Conservation (phyloP, 2,888 invertebrate species). For the Pyralis farinalis region DNA sequence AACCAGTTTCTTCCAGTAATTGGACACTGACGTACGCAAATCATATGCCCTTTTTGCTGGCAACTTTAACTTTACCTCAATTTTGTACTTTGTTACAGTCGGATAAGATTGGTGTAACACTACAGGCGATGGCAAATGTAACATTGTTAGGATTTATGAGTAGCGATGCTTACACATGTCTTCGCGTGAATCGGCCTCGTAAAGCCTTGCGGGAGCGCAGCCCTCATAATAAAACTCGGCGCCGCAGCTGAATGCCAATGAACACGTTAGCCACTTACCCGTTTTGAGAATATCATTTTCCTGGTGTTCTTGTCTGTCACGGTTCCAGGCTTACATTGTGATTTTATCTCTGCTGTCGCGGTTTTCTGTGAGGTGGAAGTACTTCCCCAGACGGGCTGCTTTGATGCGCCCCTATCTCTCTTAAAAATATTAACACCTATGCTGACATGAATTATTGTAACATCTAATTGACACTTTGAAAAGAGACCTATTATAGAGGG, state of each 20-base stretch:
- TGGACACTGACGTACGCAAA: neutral
- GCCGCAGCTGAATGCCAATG: neutral
- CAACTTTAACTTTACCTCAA: neutral
- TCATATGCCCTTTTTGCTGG: neutral
- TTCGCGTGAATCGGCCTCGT: conserved; percentile 22
- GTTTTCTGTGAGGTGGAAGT: too few relatives aligned
- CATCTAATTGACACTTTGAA: too few relatives aligned
- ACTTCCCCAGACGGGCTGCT: too few relatives aligned
- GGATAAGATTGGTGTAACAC: neutral
- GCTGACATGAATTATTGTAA: too few relatives aligned
- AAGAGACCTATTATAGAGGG: too few relatives aligned
- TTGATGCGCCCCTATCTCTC: too few relatives aligned
- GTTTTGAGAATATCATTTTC: neutral
- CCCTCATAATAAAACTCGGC: conserved; percentile 14
- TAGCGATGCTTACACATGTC: conserved; percentile 22
- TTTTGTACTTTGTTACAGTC: neutral
- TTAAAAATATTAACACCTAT: too few relatives aligned
- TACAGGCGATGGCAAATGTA: neutral
- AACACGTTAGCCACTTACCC: neutral
- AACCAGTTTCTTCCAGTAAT: neutral
- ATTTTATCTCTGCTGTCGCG: too few relatives aligned
- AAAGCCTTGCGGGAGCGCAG: conserved; percentile 14
- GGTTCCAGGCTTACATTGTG: too few relatives aligned
- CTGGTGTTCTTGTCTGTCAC: neutral
- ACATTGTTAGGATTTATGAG: conserved; percentile 17